phyloP scores from a whole-genome alignment of 2,888 invertebrate genomes.

The Dryocosmus kuriphilus region DNA sequence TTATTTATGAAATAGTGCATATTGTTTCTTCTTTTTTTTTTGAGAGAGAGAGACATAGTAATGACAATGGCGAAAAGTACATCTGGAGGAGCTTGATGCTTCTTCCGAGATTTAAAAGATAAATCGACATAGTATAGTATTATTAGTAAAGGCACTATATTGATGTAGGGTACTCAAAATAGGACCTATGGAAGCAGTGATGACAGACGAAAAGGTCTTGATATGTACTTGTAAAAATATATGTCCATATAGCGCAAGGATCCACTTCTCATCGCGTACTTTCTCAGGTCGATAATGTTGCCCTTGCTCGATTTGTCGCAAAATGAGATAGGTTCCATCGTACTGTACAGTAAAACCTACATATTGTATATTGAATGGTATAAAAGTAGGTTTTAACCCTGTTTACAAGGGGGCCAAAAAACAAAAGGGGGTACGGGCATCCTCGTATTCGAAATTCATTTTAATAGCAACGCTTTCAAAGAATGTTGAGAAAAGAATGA shows the following conservation, averaged over 20 bases:
- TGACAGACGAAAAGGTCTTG: slow-evolving; percentile 31
- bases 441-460: slow-evolving; percentile 1
- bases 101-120: slow-evolving; percentile 15
- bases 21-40: slow-evolving; percentile 68
- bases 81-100: slow-evolving; percentile 56
- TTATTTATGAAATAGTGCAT: slow-evolving; percentile 71
- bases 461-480: slow-evolving; percentile 8
- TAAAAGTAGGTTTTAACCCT: slow-evolving; percentile 36
- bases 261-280: slow-evolving; percentile 16
- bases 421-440: slow-evolving; percentile 13
- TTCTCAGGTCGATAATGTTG: slow-evolving; percentile 14
- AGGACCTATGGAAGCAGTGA: slow-evolving; percentile 31
- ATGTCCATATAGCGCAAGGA: slow-evolving; percentile 34
- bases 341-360: slow-evolving; percentile 40
- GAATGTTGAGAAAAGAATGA: slow-evolving; percentile 1
- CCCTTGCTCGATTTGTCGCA: background rate
- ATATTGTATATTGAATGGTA: slow-evolving; percentile 34
- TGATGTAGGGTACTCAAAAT: slow-evolving; percentile 53
- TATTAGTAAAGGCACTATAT: slow-evolving; percentile 36
- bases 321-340: slow-evolving; percentile 15
- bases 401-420: slow-evolving; percentile 40
- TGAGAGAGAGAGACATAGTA: slow-evolving; percentile 54
- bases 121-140: slow-evolving; percentile 23
- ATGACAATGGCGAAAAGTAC: slow-evolving; percentile 49
- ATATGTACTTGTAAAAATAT: slow-evolving; percentile 33